Conservation (phyloP, 2,888 invertebrate species). For the Tenthredo livida region DNA sequence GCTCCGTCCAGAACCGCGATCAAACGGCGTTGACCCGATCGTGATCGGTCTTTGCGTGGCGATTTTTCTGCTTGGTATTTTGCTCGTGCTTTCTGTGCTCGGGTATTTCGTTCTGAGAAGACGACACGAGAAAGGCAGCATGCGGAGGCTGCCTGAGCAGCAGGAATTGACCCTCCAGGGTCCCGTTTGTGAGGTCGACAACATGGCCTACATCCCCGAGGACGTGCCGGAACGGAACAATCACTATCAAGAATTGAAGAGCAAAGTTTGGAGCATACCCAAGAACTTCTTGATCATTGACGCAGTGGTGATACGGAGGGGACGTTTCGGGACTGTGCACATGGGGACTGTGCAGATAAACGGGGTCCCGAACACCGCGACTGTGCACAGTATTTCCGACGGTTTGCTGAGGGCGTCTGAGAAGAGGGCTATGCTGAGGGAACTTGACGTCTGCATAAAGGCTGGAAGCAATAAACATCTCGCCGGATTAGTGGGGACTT, state of each 20-base stretch:
- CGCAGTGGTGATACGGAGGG: constrained; percentile 85
- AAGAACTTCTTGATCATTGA: constrained; percentile 87
- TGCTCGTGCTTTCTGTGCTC: constrained; percentile 84
- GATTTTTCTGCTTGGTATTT: constrained; percentile 84
- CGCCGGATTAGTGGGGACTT: constrained; percentile 88
- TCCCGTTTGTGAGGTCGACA: constrained; percentile 89
- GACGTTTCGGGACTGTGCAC: constrained; percentile 89
- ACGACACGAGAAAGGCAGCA: constrained; percentile 76
- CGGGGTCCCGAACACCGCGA: constrained; percentile 79
- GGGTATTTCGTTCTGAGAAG: constrained; percentile 82
- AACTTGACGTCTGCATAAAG: constrained; percentile 86
- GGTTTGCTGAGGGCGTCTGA: constrained; percentile 80
- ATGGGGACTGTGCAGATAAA: constrained; percentile 85
- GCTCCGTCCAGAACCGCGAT: constrained; percentile 50
- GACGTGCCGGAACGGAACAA: constrained; percentile 84
- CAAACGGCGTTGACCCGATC: constrained; percentile 61
- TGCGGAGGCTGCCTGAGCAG: constrained; percentile 81
- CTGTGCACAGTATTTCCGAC: constrained; percentile 85
- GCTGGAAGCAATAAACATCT: constrained; percentile 87
- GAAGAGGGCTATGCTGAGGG: constrained; percentile 83
- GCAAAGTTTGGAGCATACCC: constrained; percentile 88
- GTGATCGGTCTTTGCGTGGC: constrained; percentile 81
- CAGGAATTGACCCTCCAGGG: constrained; percentile 89
- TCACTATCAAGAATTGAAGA: constrained; percentile 87
- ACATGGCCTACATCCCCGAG: constrained; percentile 88